phyloP scores from a whole-genome alignment of 1,140 invertebrate genomes.

The Solenopsis fugax region DNA sequence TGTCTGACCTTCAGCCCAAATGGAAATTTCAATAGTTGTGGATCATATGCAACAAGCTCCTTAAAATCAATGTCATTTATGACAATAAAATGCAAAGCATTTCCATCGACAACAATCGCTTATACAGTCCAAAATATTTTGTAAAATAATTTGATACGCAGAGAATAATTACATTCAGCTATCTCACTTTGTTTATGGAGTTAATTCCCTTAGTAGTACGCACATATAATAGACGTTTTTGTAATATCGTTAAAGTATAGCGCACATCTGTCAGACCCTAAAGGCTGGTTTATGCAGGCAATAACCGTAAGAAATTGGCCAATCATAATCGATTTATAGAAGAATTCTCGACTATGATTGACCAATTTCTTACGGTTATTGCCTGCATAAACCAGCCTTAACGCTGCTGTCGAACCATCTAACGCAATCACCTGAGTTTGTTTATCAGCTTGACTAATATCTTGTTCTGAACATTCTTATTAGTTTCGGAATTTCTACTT shows the following conservation, averaged over 20 bases:
- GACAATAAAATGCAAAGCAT: neutral
- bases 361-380: no score
- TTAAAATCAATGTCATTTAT: neutral
- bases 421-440: neutral
- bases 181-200: neutral
- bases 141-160: neutral
- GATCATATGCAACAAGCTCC: neutral
- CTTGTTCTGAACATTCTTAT: neutral
- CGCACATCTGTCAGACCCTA: neutral
- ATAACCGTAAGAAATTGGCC: no score
- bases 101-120: neutral
- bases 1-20: neutral
- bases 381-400: no score
- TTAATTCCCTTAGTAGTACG: neutral
- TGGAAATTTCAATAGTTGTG: neutral
- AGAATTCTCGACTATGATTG: no score
- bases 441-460: neutral
- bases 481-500: neutral
- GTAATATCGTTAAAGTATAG: slow-evolving; percentile 19
- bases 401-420: neutral
- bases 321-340: no score
- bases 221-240: neutral
- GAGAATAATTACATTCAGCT: neutral
- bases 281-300: no score
- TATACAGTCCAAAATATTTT: neutral